phyloP scores from a whole-genome alignment of 2,113 vertebrate genomes.

The Platycercus adscitus region DNA sequence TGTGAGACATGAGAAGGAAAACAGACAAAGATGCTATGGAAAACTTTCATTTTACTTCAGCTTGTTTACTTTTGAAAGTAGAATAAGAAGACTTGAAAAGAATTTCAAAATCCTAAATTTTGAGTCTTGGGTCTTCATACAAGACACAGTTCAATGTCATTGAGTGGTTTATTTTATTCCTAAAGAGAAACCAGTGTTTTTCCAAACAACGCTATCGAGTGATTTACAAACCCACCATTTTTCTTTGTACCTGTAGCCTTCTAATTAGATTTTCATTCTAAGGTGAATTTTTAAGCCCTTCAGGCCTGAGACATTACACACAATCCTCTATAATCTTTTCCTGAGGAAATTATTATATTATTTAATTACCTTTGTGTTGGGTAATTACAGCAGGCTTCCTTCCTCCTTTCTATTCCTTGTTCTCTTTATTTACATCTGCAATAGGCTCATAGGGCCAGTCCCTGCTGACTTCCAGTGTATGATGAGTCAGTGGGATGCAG shows the following conservation, averaged over 20 bases:
- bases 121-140: not conserved
- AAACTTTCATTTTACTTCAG: not conserved
- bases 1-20: not conserved
- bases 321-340: slow-evolving; percentile 47
- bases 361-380: not conserved
- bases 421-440: not conserved
- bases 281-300: slow-evolving; percentile 31
- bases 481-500: not conserved
- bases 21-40: not conserved
- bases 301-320: not conserved
- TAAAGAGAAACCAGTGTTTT: slow-evolving; percentile 12
- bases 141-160: not conserved
- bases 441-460: not conserved
- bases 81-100: not conserved
- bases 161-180: not conserved
- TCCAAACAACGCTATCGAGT: not conserved
- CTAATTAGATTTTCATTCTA: slow-evolving; percentile 12
- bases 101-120: not conserved
- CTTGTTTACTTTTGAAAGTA: not conserved
- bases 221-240: not conserved
- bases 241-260: not conserved
- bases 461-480: not conserved
- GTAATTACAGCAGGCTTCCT: slow-evolving; percentile 12
- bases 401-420: not conserved
- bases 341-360: slow-evolving; percentile 30